Conservation (phyloP, 2,888 invertebrate genomes). For the Furcula furcula region DNA sequence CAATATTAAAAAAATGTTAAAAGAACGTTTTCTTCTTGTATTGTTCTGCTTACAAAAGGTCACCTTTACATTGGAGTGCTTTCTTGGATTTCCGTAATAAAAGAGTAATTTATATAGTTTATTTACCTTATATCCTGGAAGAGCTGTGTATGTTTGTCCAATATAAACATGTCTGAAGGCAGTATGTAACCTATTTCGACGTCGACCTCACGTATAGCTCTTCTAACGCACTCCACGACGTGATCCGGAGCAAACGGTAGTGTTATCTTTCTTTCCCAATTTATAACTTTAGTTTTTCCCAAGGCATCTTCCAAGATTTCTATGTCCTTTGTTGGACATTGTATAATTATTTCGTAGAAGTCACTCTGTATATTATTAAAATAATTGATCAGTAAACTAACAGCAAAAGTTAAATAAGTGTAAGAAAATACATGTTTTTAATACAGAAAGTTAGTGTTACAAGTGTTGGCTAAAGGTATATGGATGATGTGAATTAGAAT, state of each 20-base stretch:
- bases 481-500: too few relatives aligned
- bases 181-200: conserved; percentile 16
- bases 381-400: too few relatives aligned
- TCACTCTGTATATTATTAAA: conserved; percentile 35
- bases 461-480: too few relatives aligned
- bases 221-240: conserved; percentile 34
- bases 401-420: too few relatives aligned
- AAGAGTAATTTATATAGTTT: neutral
- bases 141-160: conserved; percentile 24
- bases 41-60: too few relatives aligned
- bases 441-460: too few relatives aligned
- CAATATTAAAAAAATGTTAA: too few relatives aligned
- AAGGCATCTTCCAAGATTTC: conserved; percentile 42
- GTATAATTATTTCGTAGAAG: conserved; percentile 48
- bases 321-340: conserved; percentile 42
- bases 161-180: conserved; percentile 28
- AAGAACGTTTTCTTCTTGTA: too few relatives aligned
- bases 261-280: conserved; percentile 37
- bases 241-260: conserved; percentile 36
- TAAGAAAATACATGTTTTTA: too few relatives aligned
- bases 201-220: conserved; percentile 20
- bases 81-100: too few relatives aligned
- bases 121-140: conserved; percentile 37
- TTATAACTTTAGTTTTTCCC: conserved; percentile 41
- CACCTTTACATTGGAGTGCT: too few relatives aligned